phyloP scores from a whole-genome alignment of 2,113 vertebrate species.

The Tinamus guttatus region DNA sequence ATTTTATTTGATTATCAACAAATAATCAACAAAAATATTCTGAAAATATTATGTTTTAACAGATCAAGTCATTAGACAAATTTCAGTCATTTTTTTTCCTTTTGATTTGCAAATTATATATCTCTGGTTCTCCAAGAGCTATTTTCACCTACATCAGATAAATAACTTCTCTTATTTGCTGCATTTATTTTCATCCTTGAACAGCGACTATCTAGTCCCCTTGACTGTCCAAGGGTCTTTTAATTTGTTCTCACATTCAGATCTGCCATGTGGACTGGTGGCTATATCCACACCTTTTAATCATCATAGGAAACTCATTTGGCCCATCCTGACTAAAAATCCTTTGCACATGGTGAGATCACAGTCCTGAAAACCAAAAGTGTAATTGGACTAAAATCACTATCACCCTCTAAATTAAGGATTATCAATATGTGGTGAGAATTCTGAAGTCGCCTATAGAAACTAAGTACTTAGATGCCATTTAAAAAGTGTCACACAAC shows the following conservation, averaged over 20 bases:
- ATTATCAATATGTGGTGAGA: background rate
- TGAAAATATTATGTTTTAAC: background rate
- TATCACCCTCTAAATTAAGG: background rate
- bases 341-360: background rate
- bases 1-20: background rate
- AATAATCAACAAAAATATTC: background rate
- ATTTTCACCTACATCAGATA: background rate
- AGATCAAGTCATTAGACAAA: rapidly evolving
- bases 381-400: background rate
- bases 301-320: background rate
- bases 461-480: background rate
- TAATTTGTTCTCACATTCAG: background rate
- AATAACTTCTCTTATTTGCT: background rate
- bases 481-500: background rate
- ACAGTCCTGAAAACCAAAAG: background rate
- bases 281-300: background rate
- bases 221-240: background rate
- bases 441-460: background rate
- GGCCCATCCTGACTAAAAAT: background rate
- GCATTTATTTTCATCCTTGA: background rate
- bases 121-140: background rate
- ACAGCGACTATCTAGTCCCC: background rate
- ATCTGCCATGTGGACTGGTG: background rate
- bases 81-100: background rate
- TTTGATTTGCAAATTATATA: background rate